These are phyloP conservation scores for Macrotus californicus DNA, from an alignment of 2,113 vertebrate genomes.

Conservation along the genomic window DNA sequence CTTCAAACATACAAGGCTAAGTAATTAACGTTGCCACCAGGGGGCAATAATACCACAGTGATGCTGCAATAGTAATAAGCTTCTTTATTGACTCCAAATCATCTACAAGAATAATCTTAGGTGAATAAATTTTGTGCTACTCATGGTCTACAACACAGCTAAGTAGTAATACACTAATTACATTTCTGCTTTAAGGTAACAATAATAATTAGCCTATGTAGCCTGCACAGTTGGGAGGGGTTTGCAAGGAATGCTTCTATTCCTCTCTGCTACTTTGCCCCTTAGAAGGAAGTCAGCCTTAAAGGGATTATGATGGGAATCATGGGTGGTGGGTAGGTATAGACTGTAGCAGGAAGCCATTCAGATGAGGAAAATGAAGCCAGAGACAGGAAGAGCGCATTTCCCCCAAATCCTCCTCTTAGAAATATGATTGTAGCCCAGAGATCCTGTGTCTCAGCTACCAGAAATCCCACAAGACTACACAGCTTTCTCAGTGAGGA, in stretches of 20 bases:
- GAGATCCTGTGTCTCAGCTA: background rate
- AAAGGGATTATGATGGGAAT: background rate
- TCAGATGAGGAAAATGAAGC: background rate
- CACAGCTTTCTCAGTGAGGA: background rate
- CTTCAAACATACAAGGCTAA: background rate
- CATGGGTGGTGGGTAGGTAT: background rate
- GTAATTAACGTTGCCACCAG: constrained; percentile 66
- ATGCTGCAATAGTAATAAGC: background rate
- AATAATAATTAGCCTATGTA: background rate
- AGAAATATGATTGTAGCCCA: background rate
- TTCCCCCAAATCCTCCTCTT: background rate
- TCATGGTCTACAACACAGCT: background rate
- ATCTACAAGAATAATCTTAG: constrained; percentile 19
- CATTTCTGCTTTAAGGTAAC: constrained; percentile 4
- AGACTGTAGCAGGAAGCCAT: background rate
- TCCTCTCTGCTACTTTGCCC: background rate
- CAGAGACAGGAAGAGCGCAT: background rate
- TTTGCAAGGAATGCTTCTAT: background rate
- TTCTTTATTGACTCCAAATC: background rate
- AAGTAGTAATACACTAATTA: constrained; percentile 46
- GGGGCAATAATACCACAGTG: constrained; percentile 57
- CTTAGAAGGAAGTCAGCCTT: background rate
- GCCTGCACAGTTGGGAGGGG: background rate
- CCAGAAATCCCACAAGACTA: background rate
- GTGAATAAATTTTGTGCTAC: constrained; percentile 32